Base-by-base conservation (phyloP, 30 jellyfish, hydroid and myxozoan species). In the Chironex yamaguchii region DNA sequence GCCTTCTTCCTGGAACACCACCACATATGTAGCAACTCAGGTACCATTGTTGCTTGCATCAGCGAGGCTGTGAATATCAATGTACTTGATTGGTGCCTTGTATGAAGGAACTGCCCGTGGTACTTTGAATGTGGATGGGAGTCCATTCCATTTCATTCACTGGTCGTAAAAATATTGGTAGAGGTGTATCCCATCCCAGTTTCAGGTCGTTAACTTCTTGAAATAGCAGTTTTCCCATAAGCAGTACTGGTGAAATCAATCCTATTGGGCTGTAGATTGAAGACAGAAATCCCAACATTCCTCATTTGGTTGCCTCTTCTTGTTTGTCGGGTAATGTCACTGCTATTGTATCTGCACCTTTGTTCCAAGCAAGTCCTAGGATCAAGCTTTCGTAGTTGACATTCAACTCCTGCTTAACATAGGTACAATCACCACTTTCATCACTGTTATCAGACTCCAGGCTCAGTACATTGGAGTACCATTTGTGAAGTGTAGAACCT, bases 191-290 rank as follows among this genome's bases (percentile, higher is more conserved):
- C 95, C 95, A 71, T 32, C 34, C 29, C 1, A 85, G 14, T 34
- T 85, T 52, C 28, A 33, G 82, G 26, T 85, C 95, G 24, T 89
- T 71, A 31, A 29, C 2, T 4, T 71, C 82, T 53, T 89, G 26
- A 71, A 75, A 87, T 3, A 87, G 63, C 29, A 76, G 74, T 58
- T 87, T 87, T 6, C 92, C 92, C 2, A 71, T 2, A 28, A 90
- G 49, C 75, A 28, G 30, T 4, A 52, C 31, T 12, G 96, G 92
- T 66, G 97, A 86, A 42, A 62, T 91, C 21, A 83, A 23, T n/a
- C 96, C 97, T 25, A 83, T 73, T 35, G 85, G 94, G 34, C 79
- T 92, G 71, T 23, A 86, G 75, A 88, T 50, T 9, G 96, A 88
- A 13, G 96, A 92, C 29, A 79, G 32, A 32, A 4, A 0, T 13